These are phyloP conservation scores for Charaxes varanes DNA, from an alignment of 1,140 invertebrate species.

Conservation along the genomic window DNA sequence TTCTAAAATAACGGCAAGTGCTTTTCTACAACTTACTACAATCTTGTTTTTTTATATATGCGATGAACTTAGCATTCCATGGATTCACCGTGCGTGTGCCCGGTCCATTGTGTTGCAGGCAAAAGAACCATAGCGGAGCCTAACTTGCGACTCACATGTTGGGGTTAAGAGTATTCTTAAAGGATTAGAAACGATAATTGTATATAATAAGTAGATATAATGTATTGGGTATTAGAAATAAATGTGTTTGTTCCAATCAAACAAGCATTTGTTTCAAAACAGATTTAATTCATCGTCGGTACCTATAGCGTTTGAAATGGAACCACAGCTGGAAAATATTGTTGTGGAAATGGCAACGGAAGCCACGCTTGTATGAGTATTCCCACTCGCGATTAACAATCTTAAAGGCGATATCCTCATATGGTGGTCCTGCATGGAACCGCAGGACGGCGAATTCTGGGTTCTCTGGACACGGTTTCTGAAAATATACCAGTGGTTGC, in stretches of 20 bases:
- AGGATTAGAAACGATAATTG: too few relatives aligned
- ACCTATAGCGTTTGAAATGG: conserved; percentile 98
- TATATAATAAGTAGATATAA: too few relatives aligned
- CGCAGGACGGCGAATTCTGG: conserved; percentile 95
- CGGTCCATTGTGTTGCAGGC: too few relatives aligned
- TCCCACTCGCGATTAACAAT: conserved; percentile 99
- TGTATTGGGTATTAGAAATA: background rate
- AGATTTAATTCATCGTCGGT: conserved; percentile 82
- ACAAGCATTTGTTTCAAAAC: background rate
- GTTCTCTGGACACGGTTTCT: conserved; percentile 94
- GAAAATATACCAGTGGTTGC: conserved; percentile 39
- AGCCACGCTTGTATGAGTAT: conserved; percentile 98
- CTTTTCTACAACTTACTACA: too few relatives aligned
- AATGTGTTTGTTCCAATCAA: background rate
- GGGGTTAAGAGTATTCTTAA: too few relatives aligned
- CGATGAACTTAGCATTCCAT: too few relatives aligned
- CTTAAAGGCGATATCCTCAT: conserved; percentile 99
- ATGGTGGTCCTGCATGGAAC: conserved; percentile 98
- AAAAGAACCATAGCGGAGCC: too few relatives aligned
- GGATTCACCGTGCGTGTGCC: too few relatives aligned
- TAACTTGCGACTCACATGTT: too few relatives aligned
- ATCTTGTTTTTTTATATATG: too few relatives aligned
- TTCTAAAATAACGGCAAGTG: too few relatives aligned
- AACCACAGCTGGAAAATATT: conserved; percentile 99
- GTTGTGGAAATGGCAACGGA: conserved; percentile 98